phyloP scores from a whole-genome alignment of 2,113 vertebrate genomes.

The Cryptomyrus ogoouensis region DNA sequence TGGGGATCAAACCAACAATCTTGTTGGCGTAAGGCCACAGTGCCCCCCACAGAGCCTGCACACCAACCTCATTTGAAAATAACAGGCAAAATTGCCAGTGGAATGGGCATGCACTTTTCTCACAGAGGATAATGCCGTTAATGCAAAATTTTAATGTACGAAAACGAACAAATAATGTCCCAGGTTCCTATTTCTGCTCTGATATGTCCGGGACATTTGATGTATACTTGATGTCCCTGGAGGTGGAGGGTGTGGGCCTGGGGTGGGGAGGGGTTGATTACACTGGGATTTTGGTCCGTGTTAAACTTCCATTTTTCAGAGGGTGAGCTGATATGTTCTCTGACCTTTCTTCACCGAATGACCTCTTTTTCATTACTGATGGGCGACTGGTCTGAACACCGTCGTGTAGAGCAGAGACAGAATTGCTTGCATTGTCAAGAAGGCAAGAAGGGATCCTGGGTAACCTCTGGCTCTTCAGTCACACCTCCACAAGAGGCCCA shows the following conservation, averaged over 20 bases:
- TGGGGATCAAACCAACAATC: background rate
- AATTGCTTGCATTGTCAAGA: background rate
- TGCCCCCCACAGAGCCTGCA: background rate
- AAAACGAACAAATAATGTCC: background rate
- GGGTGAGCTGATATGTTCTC: background rate
- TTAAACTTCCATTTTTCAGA: background rate
- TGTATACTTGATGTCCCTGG: background rate
- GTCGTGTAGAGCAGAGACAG: background rate
- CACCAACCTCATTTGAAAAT: background rate
- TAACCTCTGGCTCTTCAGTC: slow-evolving; percentile 17
- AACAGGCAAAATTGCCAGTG: background rate
- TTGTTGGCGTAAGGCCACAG: background rate
- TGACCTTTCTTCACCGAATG: background rate
- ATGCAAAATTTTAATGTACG: background rate
- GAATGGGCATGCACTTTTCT: background rate
- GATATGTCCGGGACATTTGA: background rate
- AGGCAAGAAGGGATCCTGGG: background rate
- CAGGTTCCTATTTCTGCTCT: background rate
- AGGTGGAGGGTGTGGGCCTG: background rate
- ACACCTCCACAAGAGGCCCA: slow-evolving; percentile 53
- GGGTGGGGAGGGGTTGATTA: background rate
- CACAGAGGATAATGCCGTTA: background rate
- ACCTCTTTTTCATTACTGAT: background rate
- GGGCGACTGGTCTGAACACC: background rate
- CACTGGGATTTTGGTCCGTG: background rate